phyloP scores from a whole-genome alignment of 1,140 invertebrate species.

The Microplitis mediator region DNA sequence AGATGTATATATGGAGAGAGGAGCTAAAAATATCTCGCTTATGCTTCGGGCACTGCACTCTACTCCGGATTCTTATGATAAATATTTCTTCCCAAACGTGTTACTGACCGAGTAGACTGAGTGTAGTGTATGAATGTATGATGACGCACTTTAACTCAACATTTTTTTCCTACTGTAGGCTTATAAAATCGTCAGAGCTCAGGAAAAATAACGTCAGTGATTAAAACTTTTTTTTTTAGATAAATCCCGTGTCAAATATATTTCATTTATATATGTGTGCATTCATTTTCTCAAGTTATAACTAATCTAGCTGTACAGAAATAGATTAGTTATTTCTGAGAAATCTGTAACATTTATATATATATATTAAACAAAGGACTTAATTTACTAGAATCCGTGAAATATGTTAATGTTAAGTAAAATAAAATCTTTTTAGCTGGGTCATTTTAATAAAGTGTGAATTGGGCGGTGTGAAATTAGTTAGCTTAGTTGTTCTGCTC shows the following conservation, averaged over 20 bases:
- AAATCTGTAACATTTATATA: no score
- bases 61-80: slow-evolving; percentile 18
- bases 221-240: no score
- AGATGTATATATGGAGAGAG: slow-evolving; percentile 16
- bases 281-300: no score
- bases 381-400: no score
- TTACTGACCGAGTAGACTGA: slow-evolving; percentile 8
- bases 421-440: background rate
- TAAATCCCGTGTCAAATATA: no score
- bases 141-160: background rate
- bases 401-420: background rate
- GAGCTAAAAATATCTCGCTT: slow-evolving; percentile 33
- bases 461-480: slow-evolving; percentile 16
- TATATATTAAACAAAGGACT: no score
- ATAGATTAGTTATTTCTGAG: no score
- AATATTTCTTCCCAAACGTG: slow-evolving; percentile 18
- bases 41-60: slow-evolving; percentile 17
- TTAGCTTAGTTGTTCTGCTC: background rate
- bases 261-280: no score
- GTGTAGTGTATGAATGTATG: background rate
- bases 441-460: slow-evolving; percentile 17
- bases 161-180: background rate
- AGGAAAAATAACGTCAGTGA: no score
- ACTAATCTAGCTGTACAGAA: no score
- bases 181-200: no score